Conservation (phyloP, 2,888 invertebrate species). For the Chrysotoxum bicinctum region DNA sequence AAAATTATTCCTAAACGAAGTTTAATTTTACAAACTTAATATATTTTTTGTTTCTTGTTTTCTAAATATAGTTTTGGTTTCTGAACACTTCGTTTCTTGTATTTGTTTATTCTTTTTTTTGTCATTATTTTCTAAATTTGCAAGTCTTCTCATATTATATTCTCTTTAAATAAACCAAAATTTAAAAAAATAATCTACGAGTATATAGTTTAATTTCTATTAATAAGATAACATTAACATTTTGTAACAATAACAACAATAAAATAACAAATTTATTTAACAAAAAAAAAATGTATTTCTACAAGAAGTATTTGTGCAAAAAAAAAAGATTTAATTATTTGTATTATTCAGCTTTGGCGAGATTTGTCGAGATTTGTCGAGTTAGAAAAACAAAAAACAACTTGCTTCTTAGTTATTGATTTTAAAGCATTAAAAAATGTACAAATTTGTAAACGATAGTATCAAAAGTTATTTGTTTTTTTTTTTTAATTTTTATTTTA, state of each 20-base stretch:
- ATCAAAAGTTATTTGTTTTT: conserved; percentile 66
- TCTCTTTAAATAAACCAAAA: conserved; percentile 20
- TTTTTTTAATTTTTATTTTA: conserved; percentile 35
- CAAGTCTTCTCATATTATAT: conserved; percentile 52
- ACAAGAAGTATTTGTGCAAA: conserved; percentile 13
- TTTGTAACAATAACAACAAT: conserved; percentile 57
- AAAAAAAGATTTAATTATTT: conserved; percentile 35
- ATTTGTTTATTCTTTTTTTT: conserved; percentile 22
- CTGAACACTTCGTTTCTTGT: conserved; percentile 60
- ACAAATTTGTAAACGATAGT: conserved; percentile 71
- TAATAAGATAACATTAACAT: conserved; percentile 56
- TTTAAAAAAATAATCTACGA: conserved; percentile 16
- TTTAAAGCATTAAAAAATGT: conserved; percentile 69
- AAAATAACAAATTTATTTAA: conserved; percentile 44
- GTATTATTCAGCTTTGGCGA: conserved; percentile 72
- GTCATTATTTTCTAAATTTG: conserved; percentile 37
- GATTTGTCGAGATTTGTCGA: conserved; percentile 75
- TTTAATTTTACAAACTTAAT: conserved; percentile 47
- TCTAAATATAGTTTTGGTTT: conserved; percentile 16
- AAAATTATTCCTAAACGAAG: conserved; percentile 41
- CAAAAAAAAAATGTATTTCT: neutral
- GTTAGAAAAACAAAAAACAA: conserved; percentile 44
- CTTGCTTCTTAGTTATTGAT: conserved; percentile 37
- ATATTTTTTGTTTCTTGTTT: conserved; percentile 22
- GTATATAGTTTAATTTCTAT: conserved; percentile 25